Evolutionary conservation across 2,888 invertebrate species (phyloP).

Genomic region (Drosophila buzzatii): DNA sequence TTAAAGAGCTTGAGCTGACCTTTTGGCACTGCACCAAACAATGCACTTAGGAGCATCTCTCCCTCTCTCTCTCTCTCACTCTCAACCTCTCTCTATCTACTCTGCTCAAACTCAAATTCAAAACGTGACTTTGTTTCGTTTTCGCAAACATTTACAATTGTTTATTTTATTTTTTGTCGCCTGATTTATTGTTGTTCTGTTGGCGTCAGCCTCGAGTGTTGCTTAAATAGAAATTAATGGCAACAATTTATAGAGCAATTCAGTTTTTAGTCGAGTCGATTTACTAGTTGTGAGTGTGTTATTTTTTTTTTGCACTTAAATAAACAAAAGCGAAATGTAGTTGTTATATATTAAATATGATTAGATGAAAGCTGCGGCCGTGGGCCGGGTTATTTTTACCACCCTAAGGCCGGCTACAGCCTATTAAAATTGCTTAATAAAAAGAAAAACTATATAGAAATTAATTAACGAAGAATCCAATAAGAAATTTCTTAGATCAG

Average conservation of each 20-base stretch:
- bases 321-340: neutral
- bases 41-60: constrained; percentile 21
- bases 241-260: constrained; percentile 41
- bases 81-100: neutral
- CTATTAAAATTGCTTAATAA: neutral
- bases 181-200: constrained; percentile 40
- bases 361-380: neutral
- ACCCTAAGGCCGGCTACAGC: neutral
- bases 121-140: constrained; percentile 37
- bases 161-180: constrained; percentile 4
- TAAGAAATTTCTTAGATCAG: no score
- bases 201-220: constrained; percentile 43
- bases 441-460: neutral
- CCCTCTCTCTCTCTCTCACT: neutral
- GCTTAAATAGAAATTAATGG: constrained; percentile 53
- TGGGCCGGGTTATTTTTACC: no score
- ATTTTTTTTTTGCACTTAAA: neutral
- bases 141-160: constrained; percentile 29
- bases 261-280: constrained; percentile 16
- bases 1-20: constrained; percentile 40
- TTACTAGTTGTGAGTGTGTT: neutral
- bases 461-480: neutral
- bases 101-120: constrained; percentile 18
- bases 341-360: neutral
- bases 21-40: constrained; percentile 39